These are phyloP conservation scores for Amphipoea oculea DNA, from an alignment of 2,888 invertebrate species.

Conservation along the genomic window DNA sequence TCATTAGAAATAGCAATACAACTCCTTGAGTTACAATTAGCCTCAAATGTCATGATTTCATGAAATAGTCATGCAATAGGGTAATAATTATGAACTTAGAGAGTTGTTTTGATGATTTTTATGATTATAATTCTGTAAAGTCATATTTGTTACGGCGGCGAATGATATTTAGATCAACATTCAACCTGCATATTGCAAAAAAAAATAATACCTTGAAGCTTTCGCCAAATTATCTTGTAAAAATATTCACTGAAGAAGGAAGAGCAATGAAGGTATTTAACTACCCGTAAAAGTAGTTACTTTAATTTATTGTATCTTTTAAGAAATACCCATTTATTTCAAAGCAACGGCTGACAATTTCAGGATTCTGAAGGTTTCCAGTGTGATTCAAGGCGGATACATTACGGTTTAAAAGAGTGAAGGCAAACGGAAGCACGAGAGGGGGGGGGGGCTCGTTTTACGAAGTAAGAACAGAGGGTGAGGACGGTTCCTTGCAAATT, in stretches of 20 bases:
- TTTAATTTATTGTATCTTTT: constrained; percentile 22
- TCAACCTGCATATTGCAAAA: not conserved
- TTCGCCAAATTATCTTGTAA: not conserved
- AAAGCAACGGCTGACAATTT: constrained; percentile 8
- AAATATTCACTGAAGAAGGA: not conserved
- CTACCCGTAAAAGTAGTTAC: constrained; percentile 26
- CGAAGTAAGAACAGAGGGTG: constrained; percentile 4
- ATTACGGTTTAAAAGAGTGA: constrained; percentile 19
- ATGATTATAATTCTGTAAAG: not conserved
- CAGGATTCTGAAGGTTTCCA: constrained; percentile 7
- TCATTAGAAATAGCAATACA: too few relatives aligned
- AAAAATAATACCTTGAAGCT: too few relatives aligned
- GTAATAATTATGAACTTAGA: not conserved
- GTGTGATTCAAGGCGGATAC: constrained; percentile 38
- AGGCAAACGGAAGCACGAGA: constrained; percentile 6
- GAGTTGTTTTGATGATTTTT: not conserved
- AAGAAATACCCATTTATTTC: constrained; percentile 11
- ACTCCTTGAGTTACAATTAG: too few relatives aligned
- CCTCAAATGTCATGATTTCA: too few relatives aligned
- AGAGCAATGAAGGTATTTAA: constrained; percentile 10
- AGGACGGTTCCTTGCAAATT: constrained; percentile 11
- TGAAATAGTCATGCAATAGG: not conserved
- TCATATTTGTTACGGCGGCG: not conserved
- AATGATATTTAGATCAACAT: not conserved
- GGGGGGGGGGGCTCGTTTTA: not conserved